phyloP scores from a whole-genome alignment of 2,113 vertebrate species.

The Nyctibius bracteatus region DNA sequence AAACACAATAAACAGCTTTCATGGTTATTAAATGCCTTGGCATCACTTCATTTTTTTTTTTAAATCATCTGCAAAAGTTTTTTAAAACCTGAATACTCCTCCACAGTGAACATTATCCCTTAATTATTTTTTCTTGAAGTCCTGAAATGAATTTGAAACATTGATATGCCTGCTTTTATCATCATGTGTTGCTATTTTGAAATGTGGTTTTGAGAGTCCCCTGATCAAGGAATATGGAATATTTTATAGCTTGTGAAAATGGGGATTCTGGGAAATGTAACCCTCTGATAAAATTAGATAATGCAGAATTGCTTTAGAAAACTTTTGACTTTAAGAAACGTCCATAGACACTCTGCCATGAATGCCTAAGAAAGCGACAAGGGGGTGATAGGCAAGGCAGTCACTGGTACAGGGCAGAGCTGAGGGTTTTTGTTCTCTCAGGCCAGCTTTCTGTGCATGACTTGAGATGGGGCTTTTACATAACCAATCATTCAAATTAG shows the following conservation, averaged over 20 bases:
- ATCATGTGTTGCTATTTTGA: neutral
- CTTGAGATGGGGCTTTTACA: conserved; percentile 3
- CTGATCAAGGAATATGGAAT: neutral
- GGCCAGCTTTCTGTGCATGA: neutral
- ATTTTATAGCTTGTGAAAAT: neutral
- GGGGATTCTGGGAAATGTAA: neutral
- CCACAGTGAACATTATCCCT: neutral
- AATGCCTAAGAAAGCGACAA: neutral
- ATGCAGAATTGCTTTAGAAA: neutral
- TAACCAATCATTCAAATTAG: neutral
- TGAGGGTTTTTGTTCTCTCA: neutral
- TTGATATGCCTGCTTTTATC: neutral
- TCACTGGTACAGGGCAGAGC: neutral
- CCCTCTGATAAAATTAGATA: neutral
- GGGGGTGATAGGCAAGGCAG: neutral
- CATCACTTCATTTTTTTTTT: neutral
- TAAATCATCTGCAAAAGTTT: neutral
- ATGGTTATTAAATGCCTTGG: neutral
- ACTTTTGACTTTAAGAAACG: neutral
- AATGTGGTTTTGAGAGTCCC: neutral
- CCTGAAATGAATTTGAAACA: neutral
- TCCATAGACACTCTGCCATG: neutral
- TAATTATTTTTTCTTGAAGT: neutral
- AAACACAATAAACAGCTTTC: neutral
- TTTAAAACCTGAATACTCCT: neutral